Conservation (phyloP, 1,140 invertebrate genomes). For the Heliconius hewitsoni region DNA sequence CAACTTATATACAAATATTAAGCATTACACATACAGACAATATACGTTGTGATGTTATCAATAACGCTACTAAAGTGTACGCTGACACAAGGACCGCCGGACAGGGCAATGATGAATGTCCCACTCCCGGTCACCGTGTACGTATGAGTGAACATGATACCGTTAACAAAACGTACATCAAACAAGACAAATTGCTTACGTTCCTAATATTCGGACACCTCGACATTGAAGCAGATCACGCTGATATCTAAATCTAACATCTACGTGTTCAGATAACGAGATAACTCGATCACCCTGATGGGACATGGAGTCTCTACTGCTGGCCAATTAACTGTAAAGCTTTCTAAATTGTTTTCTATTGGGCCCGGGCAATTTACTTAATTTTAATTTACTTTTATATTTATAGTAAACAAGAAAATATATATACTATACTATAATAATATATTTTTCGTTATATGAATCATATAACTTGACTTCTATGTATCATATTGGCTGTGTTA, state of each 20-base stretch:
- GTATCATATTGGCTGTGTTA: background rate
- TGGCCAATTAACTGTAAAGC: constrained; percentile 37
- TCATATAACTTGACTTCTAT: background rate
- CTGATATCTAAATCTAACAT: constrained; percentile 59
- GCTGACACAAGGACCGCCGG: constrained; percentile 25
- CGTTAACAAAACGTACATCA: constrained; percentile 72
- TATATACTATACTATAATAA: too few species aligned
- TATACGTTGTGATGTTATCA: constrained; percentile 16
- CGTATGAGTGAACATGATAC: constrained; percentile 52
- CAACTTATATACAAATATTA: background rate
- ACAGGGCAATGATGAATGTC: constrained; percentile 35
- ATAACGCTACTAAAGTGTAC: constrained; percentile 26
- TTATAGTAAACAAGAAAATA: too few species aligned
- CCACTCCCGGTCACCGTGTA: constrained; percentile 38
- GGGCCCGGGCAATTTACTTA: background rate
- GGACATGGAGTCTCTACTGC: constrained; percentile 42
- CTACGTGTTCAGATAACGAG: constrained; percentile 69
- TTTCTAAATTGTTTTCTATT: constrained; percentile 30
- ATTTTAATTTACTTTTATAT: too few species aligned
- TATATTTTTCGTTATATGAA: background rate
- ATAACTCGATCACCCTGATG: constrained; percentile 69
- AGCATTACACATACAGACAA: background rate
- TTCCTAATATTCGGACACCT: constrained; percentile 77
- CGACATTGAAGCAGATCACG: constrained; percentile 59
- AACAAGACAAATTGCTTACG: constrained; percentile 80